Evolutionary conservation across 2,113 vertebrate species (phyloP), one percentile per base, ranked within the genome.

Genomic region (Gavia stellata): DNA sequence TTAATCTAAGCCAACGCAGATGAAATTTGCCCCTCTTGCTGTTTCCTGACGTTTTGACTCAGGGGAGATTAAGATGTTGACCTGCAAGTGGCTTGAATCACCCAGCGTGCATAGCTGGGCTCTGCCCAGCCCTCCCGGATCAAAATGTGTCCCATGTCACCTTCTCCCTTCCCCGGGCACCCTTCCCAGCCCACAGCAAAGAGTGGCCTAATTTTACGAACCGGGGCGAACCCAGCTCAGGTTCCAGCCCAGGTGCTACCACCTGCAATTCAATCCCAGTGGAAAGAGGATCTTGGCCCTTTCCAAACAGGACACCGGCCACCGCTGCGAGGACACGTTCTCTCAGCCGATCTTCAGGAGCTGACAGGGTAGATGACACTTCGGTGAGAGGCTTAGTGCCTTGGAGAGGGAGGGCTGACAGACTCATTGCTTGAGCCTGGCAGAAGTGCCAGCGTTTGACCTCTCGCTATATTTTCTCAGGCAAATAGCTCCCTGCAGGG

Each of bases 391-490:
- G 90, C 87, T 95, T 66, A 73, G 83, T 92, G 93, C 94, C 85
- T 95, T 75, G 23, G 56, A 94, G 93, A 97, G 97, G 95, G 78
- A 92, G 96, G 81, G 86, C 97, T 98, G 97, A 97, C 95, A 96
- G 65, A 66, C 94, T 58, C 97, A 92, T 86, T 94, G 95, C 77
- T 56, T 61, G 62, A 94, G 73, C 55, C 65, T 67, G 78, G 92
- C 79, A 83, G 73, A 65, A 68, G 73, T 67, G 83, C 7, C 74
- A 70, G 59, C 1, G 0, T 87, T 92, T 82, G 93, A 97, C 80
- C 65, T 82, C 83, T 24, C 4, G 2, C 82, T 84, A 31, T 85
- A 40, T 96, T 96, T 94, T 94, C 85, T 65, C 84, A 93, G 80
- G 80, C 53, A 89, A 95, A 87, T 23, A 74, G 9, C 70, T 88